A percentile compares a stretch with the other conserved stretches of the same genome.
phyloP scores from a whole-genome alignment of 2,797 vertebrate species.

The Melanitta fusca region DNA sequence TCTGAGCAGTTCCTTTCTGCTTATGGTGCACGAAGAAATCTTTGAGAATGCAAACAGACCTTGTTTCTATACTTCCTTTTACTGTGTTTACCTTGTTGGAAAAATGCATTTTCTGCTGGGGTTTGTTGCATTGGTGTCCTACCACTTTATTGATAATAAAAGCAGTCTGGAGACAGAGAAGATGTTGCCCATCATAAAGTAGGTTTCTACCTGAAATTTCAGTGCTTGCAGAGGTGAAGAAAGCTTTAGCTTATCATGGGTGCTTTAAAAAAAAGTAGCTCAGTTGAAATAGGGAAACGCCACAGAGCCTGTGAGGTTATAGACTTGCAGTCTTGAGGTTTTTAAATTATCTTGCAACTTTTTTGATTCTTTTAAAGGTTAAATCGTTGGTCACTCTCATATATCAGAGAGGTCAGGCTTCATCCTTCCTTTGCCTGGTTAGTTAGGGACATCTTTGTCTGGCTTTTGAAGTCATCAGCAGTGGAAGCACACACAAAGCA shows the following conservation, averaged over 20 bases:
- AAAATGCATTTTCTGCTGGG: neutral
- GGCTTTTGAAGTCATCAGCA: neutral
- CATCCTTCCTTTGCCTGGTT: neutral
- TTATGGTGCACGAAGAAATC: neutral
- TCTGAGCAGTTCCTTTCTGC: neutral
- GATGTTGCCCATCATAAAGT: neutral
- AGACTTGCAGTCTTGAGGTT: no score
- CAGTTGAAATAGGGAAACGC: neutral
- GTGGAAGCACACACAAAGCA: accelerated
- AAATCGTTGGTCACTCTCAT: neutral
- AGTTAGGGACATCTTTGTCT: neutral
- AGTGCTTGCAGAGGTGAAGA: neutral
- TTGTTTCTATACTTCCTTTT: neutral
- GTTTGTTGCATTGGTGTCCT: neutral
- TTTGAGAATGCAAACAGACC: neutral
- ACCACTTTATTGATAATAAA: neutral
- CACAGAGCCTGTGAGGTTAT: neutral
- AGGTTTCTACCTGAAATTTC: neutral
- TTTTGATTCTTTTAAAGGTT: neutral
- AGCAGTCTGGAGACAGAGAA: neutral
- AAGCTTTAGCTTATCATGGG: neutral
- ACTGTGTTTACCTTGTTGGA: neutral
- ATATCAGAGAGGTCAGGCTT: neutral
- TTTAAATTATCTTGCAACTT: neutral
- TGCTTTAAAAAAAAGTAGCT: neutral